Evolutionary conservation across 2,113 vertebrate genomes (phyloP).

Genomic region (Pterophyllum scalare): DNA sequence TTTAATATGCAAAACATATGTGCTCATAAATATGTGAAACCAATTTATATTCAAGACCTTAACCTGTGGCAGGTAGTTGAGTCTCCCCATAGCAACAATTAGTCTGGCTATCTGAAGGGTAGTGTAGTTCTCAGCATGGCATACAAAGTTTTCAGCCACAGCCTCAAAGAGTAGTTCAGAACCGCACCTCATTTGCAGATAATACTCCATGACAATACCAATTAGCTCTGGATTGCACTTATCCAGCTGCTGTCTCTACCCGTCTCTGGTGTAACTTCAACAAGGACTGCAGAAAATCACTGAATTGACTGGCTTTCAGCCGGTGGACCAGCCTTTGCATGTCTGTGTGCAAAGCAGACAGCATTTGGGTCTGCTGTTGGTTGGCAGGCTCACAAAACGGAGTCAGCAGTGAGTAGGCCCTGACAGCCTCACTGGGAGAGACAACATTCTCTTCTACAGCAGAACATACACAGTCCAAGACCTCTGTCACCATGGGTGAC

Average conservation of each 20-base stretch:
- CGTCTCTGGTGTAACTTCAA: conserved; percentile 10
- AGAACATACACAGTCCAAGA: conserved; percentile 15
- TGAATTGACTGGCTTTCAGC: conserved; percentile 20
- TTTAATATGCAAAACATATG: too few relatives aligned
- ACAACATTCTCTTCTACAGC: neutral
- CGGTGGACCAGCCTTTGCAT: conserved; percentile 32
- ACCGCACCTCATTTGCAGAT: conserved; percentile 75
- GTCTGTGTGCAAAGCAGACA: conserved; percentile 28
- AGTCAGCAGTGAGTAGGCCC: conserved; percentile 45
- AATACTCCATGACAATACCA: conserved; percentile 81
- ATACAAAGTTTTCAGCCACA: conserved; percentile 80
- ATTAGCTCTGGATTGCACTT: conserved; percentile 24
- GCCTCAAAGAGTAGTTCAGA: conserved; percentile 82
- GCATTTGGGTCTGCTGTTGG: conserved; percentile 8
- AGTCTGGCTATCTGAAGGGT: conserved; percentile 74
- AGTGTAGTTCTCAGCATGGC: conserved; percentile 74
- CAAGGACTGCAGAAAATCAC: conserved; percentile 18
- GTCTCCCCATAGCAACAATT: conserved; percentile 83
- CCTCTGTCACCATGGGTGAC: conserved; percentile 9
- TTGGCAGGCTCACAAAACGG: neutral
- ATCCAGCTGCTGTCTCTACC: neutral
- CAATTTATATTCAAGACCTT: neutral
- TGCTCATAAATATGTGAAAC: neutral
- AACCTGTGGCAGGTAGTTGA: conserved; percentile 83
- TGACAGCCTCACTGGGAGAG: conserved; percentile 12